These are phyloP conservation scores for Cynoglossus semilaevis DNA, from an alignment of 2,113 vertebrate species.

Conservation along the genomic window DNA sequence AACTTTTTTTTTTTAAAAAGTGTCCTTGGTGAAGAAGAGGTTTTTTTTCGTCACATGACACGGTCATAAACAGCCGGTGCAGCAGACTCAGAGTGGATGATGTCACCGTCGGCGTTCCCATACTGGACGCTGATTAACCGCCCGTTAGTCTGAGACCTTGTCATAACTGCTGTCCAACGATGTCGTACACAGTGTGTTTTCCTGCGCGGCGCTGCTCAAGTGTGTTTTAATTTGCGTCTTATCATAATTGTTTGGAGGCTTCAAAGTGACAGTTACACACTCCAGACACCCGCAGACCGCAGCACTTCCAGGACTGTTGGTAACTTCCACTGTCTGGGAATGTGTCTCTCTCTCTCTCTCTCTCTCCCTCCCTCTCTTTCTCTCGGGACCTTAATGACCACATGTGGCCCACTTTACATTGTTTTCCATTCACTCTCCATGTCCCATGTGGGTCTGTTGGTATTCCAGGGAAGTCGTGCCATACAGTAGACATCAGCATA, in stretches of 20 bases:
- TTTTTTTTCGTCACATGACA: background rate
- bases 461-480: background rate
- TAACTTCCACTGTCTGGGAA: conserved; percentile 65
- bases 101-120: conserved; percentile 1
- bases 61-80: too few relatives aligned
- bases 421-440: conserved; percentile 13
- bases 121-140: background rate
- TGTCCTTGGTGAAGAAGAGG: background rate
- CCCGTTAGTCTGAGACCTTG: conserved; percentile 3
- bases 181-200: conserved; percentile 4
- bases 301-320: conserved; percentile 47
- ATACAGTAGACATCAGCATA: conserved; percentile 2
- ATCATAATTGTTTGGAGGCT: conserved; percentile 35
- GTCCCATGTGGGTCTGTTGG: conserved; percentile 1
- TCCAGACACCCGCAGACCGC: conserved; percentile 43
- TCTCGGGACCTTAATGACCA: conserved; percentile 29
- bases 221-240: conserved; percentile 28
- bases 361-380: conserved; percentile 22
- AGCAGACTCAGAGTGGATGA: background rate
- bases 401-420: conserved; percentile 25
- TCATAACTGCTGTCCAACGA: conserved; percentile 3
- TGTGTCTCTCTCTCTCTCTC: conserved; percentile 33
- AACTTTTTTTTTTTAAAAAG: background rate
- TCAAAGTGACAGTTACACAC: conserved; percentile 52
- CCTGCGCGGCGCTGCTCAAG: conserved; percentile 12